phyloP scores from a whole-genome alignment of 1,140 invertebrate genomes.

The Cyphomyrmex costatus region DNA sequence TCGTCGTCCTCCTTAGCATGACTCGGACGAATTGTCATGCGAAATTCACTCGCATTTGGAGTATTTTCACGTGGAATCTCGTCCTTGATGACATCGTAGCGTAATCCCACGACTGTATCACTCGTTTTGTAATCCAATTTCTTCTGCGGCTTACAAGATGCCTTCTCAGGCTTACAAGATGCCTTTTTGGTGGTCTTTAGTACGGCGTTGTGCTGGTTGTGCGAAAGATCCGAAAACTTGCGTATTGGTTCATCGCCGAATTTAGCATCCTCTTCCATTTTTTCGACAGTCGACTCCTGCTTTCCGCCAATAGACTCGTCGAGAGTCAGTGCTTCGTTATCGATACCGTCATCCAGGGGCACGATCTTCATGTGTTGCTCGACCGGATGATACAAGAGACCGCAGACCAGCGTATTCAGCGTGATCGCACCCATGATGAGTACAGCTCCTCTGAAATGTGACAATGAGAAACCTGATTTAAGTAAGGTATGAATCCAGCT shows the following conservation, averaged over 20 bases:
- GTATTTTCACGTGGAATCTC: background rate
- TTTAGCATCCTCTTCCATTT: background rate
- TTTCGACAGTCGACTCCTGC: background rate
- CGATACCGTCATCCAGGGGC: constrained; percentile 86
- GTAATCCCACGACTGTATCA: constrained; percentile 13
- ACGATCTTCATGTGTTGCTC: constrained; percentile 91
- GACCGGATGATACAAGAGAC: constrained; percentile 93
- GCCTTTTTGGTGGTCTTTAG: constrained; percentile 6
- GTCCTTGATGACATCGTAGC: background rate
- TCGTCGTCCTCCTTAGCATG: background rate
- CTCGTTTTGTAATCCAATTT: background rate
- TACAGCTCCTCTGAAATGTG: constrained; percentile 89
- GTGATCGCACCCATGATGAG: constrained; percentile 93
- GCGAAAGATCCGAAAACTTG: constrained; percentile 65
- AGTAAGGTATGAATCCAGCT: constrained; percentile 18
- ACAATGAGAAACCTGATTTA: constrained; percentile 27
- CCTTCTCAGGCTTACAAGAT: background rate
- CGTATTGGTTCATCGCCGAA: constrained; percentile 18
- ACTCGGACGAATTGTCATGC: background rate
- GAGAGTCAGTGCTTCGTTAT: constrained; percentile 84
- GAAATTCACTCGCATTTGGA: constrained; percentile 5
- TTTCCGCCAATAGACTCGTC: constrained; percentile 72
- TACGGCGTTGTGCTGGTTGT: constrained; percentile 23
- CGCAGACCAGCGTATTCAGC: constrained; percentile 92
- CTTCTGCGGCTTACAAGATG: background rate